phyloP scores from a whole-genome alignment of 2,113 vertebrate species.

The Gobiocypris rarus region DNA sequence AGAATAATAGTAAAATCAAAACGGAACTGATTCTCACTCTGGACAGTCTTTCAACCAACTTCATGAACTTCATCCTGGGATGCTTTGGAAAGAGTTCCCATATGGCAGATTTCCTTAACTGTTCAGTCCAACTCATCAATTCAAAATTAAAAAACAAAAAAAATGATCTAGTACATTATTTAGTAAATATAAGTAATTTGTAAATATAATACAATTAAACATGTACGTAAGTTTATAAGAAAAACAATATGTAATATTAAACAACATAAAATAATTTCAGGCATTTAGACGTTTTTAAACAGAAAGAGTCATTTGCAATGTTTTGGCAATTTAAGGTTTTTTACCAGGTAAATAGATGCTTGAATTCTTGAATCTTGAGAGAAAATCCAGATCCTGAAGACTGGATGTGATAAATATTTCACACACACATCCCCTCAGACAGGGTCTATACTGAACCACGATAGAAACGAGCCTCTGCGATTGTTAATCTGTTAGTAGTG shows the following conservation, averaged over 20 bases:
- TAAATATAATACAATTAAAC: neutral
- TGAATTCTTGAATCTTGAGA: slow-evolving; percentile 4
- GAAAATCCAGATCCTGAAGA: neutral
- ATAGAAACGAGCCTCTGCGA: slow-evolving; percentile 24
- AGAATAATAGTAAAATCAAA: no score
- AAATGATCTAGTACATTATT: no score
- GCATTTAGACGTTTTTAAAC: neutral
- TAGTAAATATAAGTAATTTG: neutral
- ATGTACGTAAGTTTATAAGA: neutral
- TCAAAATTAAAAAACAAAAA: neutral
- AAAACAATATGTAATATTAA: neutral
- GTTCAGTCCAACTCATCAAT: neutral
- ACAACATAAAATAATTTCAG: neutral
- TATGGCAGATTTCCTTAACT: neutral
- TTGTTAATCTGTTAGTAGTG: slow-evolving; percentile 27
- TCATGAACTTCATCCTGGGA: neutral
- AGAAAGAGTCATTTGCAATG: neutral
- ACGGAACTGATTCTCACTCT: no score
- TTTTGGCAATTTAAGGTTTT: no score
- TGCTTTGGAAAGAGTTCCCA: neutral
- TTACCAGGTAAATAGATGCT: neutral
- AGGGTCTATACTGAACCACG: neutral
- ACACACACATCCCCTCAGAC: slow-evolving; percentile 6
- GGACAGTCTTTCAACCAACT: neutral
- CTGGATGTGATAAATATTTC: neutral